A percentile compares a stretch with the other conserved stretches of the same genome.
Evolutionary conservation across 2,888 invertebrate genomes (phyloP).

Genomic region (Carterocephalus palaemon): DNA sequence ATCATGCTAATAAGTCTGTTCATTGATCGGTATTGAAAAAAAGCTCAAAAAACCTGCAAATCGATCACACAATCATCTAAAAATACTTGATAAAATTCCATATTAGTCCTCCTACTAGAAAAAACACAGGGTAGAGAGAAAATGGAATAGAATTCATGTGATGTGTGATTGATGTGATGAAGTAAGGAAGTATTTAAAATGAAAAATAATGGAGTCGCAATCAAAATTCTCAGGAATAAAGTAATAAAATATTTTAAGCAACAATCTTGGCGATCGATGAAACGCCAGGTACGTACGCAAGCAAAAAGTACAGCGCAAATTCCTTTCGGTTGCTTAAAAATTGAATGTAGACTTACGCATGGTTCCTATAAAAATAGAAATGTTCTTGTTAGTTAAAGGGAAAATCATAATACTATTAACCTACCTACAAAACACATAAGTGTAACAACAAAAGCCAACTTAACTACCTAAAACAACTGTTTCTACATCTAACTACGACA

Average conservation of each 20-base stretch:
- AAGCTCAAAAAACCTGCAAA: slow-evolving; percentile 46
- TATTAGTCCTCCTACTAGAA: not conserved
- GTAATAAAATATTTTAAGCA: slow-evolving; percentile 49
- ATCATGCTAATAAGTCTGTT: slow-evolving; percentile 29
- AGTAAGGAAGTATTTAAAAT: slow-evolving; percentile 27
- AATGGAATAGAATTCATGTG: too few species aligned
- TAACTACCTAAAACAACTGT: not conserved
- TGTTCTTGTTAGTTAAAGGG: slow-evolving; percentile 43
- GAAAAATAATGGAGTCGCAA: slow-evolving; percentile 36
- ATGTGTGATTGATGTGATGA: slow-evolving; percentile 49
- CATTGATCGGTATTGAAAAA: slow-evolving; percentile 37
- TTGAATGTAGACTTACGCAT: slow-evolving; percentile 73
- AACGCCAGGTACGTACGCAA: slow-evolving; percentile 50
- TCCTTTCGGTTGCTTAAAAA: slow-evolving; percentile 59
- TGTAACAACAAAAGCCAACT: not conserved
- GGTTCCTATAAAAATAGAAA: slow-evolving; percentile 78
- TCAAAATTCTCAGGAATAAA: slow-evolving; percentile 33
- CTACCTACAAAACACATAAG: not conserved
- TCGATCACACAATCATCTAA: slow-evolving; percentile 44
- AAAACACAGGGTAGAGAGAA: too few species aligned
- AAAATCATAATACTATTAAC: slow-evolving; percentile 3
- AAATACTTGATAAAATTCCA: not conserved
- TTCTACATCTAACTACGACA: not conserved
- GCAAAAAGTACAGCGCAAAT: slow-evolving; percentile 63
- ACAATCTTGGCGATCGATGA: slow-evolving; percentile 44